Evolutionary conservation across 2,888 invertebrate species (phyloP), one percentile per base, ranked within the genome.

Genomic region (Caenorhabditis sinica): DNA sequence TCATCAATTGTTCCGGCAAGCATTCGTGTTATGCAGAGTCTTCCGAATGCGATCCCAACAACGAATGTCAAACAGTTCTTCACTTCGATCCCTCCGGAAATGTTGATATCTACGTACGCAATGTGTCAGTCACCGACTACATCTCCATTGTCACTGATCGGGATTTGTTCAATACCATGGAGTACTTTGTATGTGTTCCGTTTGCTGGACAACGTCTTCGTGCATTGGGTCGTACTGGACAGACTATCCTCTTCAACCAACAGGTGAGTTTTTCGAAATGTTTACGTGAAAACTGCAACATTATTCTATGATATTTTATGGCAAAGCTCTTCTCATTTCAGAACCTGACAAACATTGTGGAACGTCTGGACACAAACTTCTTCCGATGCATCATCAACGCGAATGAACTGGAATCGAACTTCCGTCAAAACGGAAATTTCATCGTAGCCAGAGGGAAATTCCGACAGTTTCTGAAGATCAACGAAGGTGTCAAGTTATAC

Each of bases 331-430:
- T 17, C n/a, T 40, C 3, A 6, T 33, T 33, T 33, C 60, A 60
- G 60, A 60, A 60, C 28, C 33, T 33, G n/a, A 60, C 60, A 8
- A 60, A 36, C n/a, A 36, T 60, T 17, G 60, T 60, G 36, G 60
- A 60, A 5, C 28, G 28, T 15, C 33, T 60, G 8, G 60, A 30
- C 2, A n/a, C 13, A n/a, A 20, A 33, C 20, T 33, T 15, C 17
- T 60, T 60, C 60, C 60, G 60, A 33, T 60, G 60, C 60, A 33
- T 60, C 17, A 33, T 60, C 60, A 60, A 60, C 3, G 33, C n/a
- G 1, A 20, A 60, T 5, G 60, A 60, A n/a, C 28, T 60, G 11
- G 11, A 28, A n/a, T 6, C 28, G 8, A n/a, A 33, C 1, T 60
- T 60, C n/a, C 33, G 33, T 15, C 17, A n/a, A 8, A 36, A 33